phyloP scores from a whole-genome alignment of 2,888 invertebrate genomes.

The Hyalella azteca region DNA sequence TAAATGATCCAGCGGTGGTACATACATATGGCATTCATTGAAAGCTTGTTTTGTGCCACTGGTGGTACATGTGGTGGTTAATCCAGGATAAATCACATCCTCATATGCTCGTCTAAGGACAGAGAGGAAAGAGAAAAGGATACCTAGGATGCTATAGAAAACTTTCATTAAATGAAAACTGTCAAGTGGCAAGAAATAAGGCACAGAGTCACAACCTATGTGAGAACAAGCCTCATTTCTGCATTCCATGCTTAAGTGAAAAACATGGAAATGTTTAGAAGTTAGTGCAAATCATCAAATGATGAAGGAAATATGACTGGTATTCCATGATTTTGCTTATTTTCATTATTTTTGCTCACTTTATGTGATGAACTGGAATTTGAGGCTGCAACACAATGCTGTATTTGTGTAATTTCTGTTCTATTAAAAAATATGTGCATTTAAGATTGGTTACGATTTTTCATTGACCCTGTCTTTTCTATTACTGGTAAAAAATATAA shows the following conservation, averaged over 20 bases:
- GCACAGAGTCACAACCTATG: conserved; percentile 39
- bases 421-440: not conserved
- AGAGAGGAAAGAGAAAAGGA: conserved; percentile 17
- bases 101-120: not conserved
- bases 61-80: too few species aligned
- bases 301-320: not conserved
- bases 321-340: not conserved
- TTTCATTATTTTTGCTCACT: not conserved
- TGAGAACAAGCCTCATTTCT: conserved; percentile 33
- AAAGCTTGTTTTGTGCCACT: too few species aligned
- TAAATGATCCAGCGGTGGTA: too few species aligned
- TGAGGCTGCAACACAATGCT: not conserved
- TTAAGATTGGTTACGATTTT: not conserved
- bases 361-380: conserved; percentile 1
- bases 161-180: conserved; percentile 35
- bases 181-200: conserved; percentile 41
- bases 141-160: conserved; percentile 41
- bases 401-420: conserved; percentile 19
- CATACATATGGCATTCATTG: too few species aligned
- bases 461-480: not conserved
- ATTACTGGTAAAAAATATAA: not conserved
- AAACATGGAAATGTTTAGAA: conserved; percentile 7
- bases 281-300: not conserved
- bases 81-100: not conserved
- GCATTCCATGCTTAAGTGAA: conserved; percentile 39